A percentile compares a stretch with the other conserved stretches of the same genome.
phyloP scores from a whole-genome alignment of 2,888 invertebrate genomes.

The Lochmaea capreae region DNA sequence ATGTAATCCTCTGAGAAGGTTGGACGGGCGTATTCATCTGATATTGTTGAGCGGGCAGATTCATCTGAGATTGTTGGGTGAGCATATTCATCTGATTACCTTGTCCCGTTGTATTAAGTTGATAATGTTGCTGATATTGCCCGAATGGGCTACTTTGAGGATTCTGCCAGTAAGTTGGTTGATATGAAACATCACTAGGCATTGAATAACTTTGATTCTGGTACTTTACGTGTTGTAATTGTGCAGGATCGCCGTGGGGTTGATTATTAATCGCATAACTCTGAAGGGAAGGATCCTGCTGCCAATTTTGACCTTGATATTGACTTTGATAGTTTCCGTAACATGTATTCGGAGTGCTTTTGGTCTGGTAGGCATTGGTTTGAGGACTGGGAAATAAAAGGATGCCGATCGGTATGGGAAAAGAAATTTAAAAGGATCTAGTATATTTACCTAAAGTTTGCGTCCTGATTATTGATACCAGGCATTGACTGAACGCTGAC shows the following conservation, averaged over 20 bases:
- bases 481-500: conserved; percentile 50
- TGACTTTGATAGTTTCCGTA: conserved; percentile 20
- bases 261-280: not conserved
- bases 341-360: conserved; percentile 50
- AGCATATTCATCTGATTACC: not conserved
- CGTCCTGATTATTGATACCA: conserved; percentile 43
- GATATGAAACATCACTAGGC: not conserved
- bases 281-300: conserved; percentile 9
- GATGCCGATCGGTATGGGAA: conserved; percentile 9
- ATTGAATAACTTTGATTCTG: conserved; percentile 1
- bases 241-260: not conserved
- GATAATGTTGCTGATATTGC: not conserved
- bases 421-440: not conserved
- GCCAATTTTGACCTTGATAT: conserved; percentile 19
- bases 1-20: not conserved
- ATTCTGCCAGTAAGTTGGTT: not conserved
- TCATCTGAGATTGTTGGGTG: not conserved
- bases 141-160: not conserved
- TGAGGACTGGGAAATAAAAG: conserved; percentile 32
- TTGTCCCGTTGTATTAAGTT: not conserved
- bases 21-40: not conserved
- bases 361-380: conserved; percentile 38
- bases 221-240: conserved; percentile 3
- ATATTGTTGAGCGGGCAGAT: not conserved
- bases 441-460: conserved; percentile 37